These are phyloP conservation scores for Eupristina koningsbergeri DNA, from an alignment of 1,140 invertebrate genomes.

Conservation along the genomic window DNA sequence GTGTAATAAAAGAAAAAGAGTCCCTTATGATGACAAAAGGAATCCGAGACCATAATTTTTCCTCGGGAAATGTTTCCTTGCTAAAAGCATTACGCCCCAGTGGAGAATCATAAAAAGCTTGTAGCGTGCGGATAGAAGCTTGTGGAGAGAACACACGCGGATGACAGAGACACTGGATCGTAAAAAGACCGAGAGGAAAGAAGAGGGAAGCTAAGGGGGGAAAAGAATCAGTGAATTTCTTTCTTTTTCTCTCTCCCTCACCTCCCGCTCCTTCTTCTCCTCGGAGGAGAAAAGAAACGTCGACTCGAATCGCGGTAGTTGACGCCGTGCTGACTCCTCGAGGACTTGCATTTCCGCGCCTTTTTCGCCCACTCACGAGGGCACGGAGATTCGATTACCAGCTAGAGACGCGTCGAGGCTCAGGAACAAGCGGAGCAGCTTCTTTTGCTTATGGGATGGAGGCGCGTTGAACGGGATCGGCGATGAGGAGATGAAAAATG, in stretches of 20 bases:
- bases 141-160: too few relatives aligned
- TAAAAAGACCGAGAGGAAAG: conserved; percentile 29
- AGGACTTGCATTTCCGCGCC: too few relatives aligned
- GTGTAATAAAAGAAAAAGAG: neutral
- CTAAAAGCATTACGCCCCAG: conserved; percentile 25
- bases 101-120: conserved; percentile 28
- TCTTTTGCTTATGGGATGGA: conserved; percentile 38
- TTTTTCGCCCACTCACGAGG: conserved; percentile 1
- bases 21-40: neutral
- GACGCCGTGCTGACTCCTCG: conserved; percentile 35
- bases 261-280: too few relatives aligned
- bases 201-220: neutral
- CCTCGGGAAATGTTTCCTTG: conserved; percentile 1
- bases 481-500: conserved; percentile 21
- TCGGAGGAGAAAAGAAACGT: conserved; percentile 12
- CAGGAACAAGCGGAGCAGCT: neutral
- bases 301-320: too few relatives aligned
- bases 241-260: too few relatives aligned
- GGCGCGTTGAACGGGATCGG: neutral
- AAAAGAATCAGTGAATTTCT: conserved; percentile 11
- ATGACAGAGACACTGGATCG: neutral
- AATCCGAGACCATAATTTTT: neutral
- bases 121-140: neutral
- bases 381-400: conserved; percentile 45
- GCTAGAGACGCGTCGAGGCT: neutral